Evolutionary conservation across 2,797 vertebrate genomes (phyloP), one percentile per base, ranked within the genome.

Genomic region (Vireo griseus): DNA sequence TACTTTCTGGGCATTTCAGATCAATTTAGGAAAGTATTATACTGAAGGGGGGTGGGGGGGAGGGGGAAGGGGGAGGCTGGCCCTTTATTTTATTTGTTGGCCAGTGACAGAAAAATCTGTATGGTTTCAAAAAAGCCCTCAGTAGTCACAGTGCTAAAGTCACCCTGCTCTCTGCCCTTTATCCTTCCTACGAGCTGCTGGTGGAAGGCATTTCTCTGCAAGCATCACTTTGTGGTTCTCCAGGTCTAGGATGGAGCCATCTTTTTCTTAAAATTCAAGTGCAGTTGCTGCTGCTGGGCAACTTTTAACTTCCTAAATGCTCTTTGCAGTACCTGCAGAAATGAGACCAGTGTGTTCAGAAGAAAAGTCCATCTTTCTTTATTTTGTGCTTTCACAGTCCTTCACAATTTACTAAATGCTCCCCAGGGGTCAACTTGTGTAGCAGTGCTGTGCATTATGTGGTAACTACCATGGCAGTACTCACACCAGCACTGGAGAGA

Each of bases 341-440:
- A 58, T 76, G 55, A 93, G 44, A 85, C 20, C 31, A 79, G 31
- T 14, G 18, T 69, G 18, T 66, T 85, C 75, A 50, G 48, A 81
- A 86, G 29, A 11, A 62, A 86, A 87, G 89, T 63, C 63, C 59
- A 62, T 73, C 18, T 85, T 75, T 84, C 90, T 81, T 84, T 89
- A 76, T 48, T 88, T 73, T 31, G 33, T 88, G 57, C 67, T 91
- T 87, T 87, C 66, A 57, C 69, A 78, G 58, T 33, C 83, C 42
- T 69, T 88, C 88, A 59, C n/a, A 66, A 78, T 95, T 91, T 91
- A 82, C 67, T 84, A 92, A 96, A 89, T 52, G 84, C 40, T 89
- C 74, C 40, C 77, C 6, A 40, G 63, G 63, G 59, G 55, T 91
- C 80, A 82, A 39, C 74, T 82, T 71, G 63, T 63, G 81, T 51